Evolutionary conservation across 2,888 invertebrate genomes (phyloP).

Genomic region (Caenorhabditis doughertyi): DNA sequence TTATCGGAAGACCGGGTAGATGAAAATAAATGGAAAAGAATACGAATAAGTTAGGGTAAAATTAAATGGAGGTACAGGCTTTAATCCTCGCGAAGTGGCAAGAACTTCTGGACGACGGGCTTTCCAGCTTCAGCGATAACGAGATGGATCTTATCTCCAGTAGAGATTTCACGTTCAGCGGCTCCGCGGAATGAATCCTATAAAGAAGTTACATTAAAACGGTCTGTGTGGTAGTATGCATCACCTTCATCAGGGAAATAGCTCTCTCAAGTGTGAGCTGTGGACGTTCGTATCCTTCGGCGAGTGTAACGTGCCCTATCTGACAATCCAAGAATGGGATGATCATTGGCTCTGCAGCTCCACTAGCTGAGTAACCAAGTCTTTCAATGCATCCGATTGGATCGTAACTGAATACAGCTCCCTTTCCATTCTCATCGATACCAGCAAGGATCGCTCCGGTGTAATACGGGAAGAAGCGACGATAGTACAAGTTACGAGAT

Average conservation of each 20-base stretch:
- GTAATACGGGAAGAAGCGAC: conserved; percentile 98
- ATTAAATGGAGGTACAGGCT: background rate
- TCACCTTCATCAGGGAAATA: conserved; percentile 88
- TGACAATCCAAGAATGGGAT: conserved; percentile 98
- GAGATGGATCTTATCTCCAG: conserved; percentile 85
- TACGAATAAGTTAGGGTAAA: conserved; percentile 42
- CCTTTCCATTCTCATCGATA: conserved; percentile 93
- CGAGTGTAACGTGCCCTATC: conserved; percentile 87
- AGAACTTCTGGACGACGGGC: conserved; percentile 70
- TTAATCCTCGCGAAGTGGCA: conserved; percentile 80
- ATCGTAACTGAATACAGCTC: conserved; percentile 96
- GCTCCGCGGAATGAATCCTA: conserved; percentile 96
- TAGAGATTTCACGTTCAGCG: conserved; percentile 97
- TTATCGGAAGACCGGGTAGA: conserved; percentile 14
- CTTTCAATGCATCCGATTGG: conserved; percentile 96
- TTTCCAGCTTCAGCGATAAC: conserved; percentile 79
- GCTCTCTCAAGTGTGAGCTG: conserved; percentile 90
- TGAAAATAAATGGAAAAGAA: background rate
- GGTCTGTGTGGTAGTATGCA: too few species aligned
- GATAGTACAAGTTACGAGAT: conserved; percentile 95
- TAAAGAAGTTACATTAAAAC: background rate
- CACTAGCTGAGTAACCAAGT: conserved; percentile 91
- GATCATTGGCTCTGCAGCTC: conserved; percentile 89
- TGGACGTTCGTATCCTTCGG: conserved; percentile 85
- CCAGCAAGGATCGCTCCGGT: conserved; percentile 96